These are phyloP conservation scores for Trichomycterus rosablanca DNA, from an alignment of 2,113 vertebrate genomes.

Conservation along the genomic window DNA sequence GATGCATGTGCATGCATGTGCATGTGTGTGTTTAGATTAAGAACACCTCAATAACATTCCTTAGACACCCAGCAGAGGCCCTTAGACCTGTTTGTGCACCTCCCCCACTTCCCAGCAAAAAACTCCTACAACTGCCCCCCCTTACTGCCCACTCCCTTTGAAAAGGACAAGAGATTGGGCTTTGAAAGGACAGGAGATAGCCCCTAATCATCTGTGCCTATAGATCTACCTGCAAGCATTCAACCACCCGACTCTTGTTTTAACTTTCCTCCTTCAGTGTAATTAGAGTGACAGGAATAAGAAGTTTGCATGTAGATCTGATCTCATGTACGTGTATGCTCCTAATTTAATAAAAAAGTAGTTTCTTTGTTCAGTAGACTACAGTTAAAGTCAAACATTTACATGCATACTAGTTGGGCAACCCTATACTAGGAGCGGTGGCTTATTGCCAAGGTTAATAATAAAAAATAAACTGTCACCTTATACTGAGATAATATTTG, in stretches of 20 bases:
- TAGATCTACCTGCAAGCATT: constrained; percentile 69
- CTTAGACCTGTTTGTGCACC: constrained; percentile 65
- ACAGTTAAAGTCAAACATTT: too few relatives aligned
- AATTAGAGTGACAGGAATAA: constrained; percentile 15
- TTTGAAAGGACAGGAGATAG: constrained; percentile 71
- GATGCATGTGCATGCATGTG: neutral
- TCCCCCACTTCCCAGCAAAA: constrained; percentile 67
- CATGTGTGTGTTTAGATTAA: constrained; percentile 23
- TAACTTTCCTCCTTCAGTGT: constrained; percentile 36
- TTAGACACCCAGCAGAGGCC: constrained; percentile 58
- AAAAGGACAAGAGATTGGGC: constrained; percentile 71
- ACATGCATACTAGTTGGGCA: too few relatives aligned
- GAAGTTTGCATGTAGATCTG: constrained; percentile 15
- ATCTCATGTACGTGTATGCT: neutral
- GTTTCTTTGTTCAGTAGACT: neutral
- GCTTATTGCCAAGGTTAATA: too few relatives aligned
- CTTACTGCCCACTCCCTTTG: constrained; percentile 51
- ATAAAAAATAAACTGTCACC: too few relatives aligned
- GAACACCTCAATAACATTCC: constrained; percentile 59
- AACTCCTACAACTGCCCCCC: constrained; percentile 46
- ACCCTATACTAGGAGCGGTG: too few relatives aligned
- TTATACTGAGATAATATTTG: too few relatives aligned
- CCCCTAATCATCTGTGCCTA: constrained; percentile 65
- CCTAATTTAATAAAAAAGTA: constrained; percentile 3
- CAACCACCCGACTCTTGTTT: constrained; percentile 45